Evolutionary conservation across 1,140 invertebrate species (phyloP).

Genomic region (Saccostrea cuccullata): DNA sequence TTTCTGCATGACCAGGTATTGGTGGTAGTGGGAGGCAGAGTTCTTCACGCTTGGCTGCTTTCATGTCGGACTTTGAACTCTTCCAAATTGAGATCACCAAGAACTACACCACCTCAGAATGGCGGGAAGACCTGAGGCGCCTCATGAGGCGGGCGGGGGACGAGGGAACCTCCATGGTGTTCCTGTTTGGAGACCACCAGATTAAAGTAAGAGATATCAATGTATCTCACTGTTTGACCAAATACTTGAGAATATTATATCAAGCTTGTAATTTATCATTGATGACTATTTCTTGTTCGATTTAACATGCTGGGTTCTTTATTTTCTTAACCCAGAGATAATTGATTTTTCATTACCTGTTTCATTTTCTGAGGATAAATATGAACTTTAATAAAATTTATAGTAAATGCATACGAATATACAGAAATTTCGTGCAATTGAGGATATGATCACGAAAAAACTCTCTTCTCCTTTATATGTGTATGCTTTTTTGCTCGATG

Average conservation of each 20-base stretch:
- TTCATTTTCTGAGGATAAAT: too few species aligned
- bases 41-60: conserved; percentile 91
- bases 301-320: not conserved
- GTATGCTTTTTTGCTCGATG: too few species aligned
- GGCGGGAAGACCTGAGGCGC: conserved; percentile 93
- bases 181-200: conserved; percentile 78
- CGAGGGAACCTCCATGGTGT: conserved; percentile 81
- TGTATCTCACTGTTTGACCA: not conserved
- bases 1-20: conserved; percentile 84
- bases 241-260: not conserved
- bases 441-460: too few species aligned
- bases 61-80: conserved; percentile 95
- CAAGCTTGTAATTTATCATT: not conserved
- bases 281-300: not conserved
- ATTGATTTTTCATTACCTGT: too few species aligned
- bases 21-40: conserved; percentile 96
- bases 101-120: conserved; percentile 89
- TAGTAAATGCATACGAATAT: too few species aligned
- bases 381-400: too few species aligned
- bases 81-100: conserved; percentile 93
- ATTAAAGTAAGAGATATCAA: conserved; percentile 73
- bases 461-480: too few species aligned
- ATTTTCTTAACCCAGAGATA: too few species aligned
- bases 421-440: too few species aligned
- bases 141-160: conserved; percentile 89